These are phyloP conservation scores for Lagodon rhomboides DNA, from an alignment of 2,797 vertebrate genomes.

Conservation along the genomic window DNA sequence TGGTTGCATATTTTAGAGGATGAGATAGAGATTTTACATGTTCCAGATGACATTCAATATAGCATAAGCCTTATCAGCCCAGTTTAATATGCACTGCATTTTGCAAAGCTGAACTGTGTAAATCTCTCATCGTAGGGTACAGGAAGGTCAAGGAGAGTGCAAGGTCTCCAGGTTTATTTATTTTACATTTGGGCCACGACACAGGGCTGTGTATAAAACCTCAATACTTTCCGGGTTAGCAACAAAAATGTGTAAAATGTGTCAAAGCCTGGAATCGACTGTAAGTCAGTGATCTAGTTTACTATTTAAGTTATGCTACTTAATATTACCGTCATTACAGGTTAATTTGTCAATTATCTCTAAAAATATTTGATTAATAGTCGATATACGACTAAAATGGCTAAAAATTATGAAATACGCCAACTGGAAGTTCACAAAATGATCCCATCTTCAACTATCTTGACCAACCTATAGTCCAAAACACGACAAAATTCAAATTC, in stretches of 20 bases:
- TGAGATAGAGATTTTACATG: constrained; percentile 77
- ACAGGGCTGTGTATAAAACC: background rate
- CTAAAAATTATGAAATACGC: background rate
- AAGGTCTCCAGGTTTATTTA: constrained; percentile 56
- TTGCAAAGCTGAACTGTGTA: constrained; percentile 54
- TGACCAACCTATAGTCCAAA: too few relatives aligned
- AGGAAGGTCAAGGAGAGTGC: constrained; percentile 70
- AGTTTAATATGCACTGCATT: constrained; percentile 68
- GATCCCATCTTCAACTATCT: background rate
- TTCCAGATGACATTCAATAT: constrained; percentile 81
- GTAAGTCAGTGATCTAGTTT: background rate
- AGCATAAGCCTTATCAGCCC: constrained; percentile 70
- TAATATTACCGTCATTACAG: background rate
- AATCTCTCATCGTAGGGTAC: constrained; percentile 53
- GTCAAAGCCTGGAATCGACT: background rate
- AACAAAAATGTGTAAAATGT: background rate
- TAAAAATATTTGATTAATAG: background rate
- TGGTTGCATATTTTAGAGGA: constrained; percentile 74
- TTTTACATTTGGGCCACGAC: background rate
- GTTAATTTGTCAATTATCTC: background rate
- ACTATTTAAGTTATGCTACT: background rate
- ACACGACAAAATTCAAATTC: too few relatives aligned
- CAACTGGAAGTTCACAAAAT: background rate
- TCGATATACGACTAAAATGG: background rate
- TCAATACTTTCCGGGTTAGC: background rate